Evolutionary conservation across 2,797 vertebrate genomes (phyloP), one percentile per base, ranked within the genome.

Genomic region (Melanotaenia boesemani): DNA sequence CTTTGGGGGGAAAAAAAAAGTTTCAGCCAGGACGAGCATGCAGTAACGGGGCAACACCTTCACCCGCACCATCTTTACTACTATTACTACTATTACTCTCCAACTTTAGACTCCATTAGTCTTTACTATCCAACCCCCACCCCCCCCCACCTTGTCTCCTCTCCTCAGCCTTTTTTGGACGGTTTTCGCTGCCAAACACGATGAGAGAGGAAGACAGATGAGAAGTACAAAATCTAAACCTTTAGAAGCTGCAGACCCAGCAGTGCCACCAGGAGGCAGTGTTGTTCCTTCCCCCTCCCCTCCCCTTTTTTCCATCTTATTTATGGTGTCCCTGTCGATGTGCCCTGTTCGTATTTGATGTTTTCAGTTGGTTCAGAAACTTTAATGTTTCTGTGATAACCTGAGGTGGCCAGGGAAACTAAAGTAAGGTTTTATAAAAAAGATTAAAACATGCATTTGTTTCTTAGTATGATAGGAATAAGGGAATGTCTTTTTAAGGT

Each of bases 21-120:
- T 73, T 84, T 93, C 92, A 92, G 86, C 94, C 94, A 93, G 95
- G 96, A 96, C 94, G 92, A 94, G 97, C 97, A 98, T 98, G 97
- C 95, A 95, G 90, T 96, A 83, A 86, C 26, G 84, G 93, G 95
- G 94, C 91, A 79, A 80, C 84, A 90, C 94, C 94, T 93, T 89
- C 83, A 87, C 79, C 16, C 34, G 90, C 6, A 81, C 64, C 75
- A 37, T 62, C 63, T 52, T 70, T 73, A 74, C 65, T 80, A 72
- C 78, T 81, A 74, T 63, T 81, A 81, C 67, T 82, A 68, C 73
- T 79, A 67, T 63, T 88, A 78, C 62, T 72, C 74, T 80, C 24
- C 70, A 18, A 72, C 55, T 36, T 82, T 66, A 54, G 76, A 76
- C 62, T 73, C 22, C 67, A 77, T 86, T 61, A 80, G 10, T n/a